Percentiles rank a stretch among this genome's conserved stretches.
phyloP scores from a whole-genome alignment of 2,888 invertebrate genomes.

The Poecilus cupreus region DNA sequence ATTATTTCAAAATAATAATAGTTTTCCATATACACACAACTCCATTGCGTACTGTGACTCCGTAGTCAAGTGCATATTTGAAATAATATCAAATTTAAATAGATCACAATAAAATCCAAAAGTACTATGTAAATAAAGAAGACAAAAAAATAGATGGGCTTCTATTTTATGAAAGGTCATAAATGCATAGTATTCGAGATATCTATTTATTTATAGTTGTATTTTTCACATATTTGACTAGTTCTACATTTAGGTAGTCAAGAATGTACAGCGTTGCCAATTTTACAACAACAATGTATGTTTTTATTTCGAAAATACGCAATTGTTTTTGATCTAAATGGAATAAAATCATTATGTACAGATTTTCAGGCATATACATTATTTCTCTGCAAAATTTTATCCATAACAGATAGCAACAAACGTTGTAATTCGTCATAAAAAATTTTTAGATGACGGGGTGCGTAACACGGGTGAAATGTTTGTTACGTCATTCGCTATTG shows the following conservation, averaged over 20 bases:
- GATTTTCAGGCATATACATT: slow-evolving; percentile 5
- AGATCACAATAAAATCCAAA: slow-evolving; percentile 48
- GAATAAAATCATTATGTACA: background rate
- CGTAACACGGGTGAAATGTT: slow-evolving; percentile 68
- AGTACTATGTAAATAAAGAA: slow-evolving; percentile 43
- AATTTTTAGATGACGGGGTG: slow-evolving; percentile 63
- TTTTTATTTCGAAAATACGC: slow-evolving; percentile 47
- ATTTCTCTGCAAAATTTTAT: slow-evolving; percentile 11
- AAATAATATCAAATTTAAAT: slow-evolving; percentile 50
- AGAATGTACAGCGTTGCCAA: slow-evolving; percentile 69
- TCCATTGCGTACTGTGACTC: slow-evolving; percentile 82
- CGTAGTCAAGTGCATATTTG: slow-evolving; percentile 72
- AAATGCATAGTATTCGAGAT: slow-evolving; percentile 57
- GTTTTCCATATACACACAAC: slow-evolving; percentile 72
- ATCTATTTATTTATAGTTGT: slow-evolving; percentile 61
- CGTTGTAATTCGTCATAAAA: background rate
- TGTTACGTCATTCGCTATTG: slow-evolving; percentile 60
- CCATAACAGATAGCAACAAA: background rate
- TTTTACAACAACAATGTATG: slow-evolving; percentile 63
- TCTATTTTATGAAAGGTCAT: slow-evolving; percentile 51
- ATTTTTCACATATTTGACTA: slow-evolving; percentile 65
- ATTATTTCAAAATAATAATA: slow-evolving; percentile 65
- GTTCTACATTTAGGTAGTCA: slow-evolving; percentile 62
- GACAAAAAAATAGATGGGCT: slow-evolving; percentile 46
- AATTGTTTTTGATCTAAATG: background rate